Conservation (phyloP, 2,113 vertebrate genomes). For the Mola mola region DNA sequence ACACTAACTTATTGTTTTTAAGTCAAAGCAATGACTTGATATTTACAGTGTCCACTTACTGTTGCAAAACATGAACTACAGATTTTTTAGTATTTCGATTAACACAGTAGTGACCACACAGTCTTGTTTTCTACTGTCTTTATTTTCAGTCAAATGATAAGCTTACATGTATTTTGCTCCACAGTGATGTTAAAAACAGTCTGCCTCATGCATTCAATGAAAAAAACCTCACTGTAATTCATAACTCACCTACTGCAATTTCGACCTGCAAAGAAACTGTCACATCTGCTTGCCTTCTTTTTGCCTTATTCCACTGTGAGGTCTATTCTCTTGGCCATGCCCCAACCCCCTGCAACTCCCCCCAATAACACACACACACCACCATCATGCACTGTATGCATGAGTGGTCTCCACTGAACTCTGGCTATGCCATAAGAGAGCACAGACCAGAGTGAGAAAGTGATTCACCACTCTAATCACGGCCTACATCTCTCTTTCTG, state of each 20-base stretch:
- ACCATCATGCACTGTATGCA: constrained; percentile 37
- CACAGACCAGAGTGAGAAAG: constrained; percentile 38
- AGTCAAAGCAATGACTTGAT: too few species aligned
- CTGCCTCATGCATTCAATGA: constrained; percentile 8
- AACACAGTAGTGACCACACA: too few species aligned
- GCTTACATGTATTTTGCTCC: not conserved
- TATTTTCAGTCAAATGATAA: constrained; percentile 5
- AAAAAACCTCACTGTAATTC: constrained; percentile 38
- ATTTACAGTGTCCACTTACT: too few species aligned
- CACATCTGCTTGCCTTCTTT: constrained; percentile 24
- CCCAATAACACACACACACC: constrained; percentile 13
- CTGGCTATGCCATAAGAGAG: constrained; percentile 46
- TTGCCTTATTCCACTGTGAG: constrained; percentile 16
- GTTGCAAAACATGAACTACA: too few species aligned
- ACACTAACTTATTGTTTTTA: too few species aligned
- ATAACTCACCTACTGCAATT: constrained; percentile 34
- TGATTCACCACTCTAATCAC: constrained; percentile 57
- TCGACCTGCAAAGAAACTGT: constrained; percentile 28
- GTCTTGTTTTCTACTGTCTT: too few species aligned
- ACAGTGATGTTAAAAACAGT: constrained; percentile 14
- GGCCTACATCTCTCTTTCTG: not conserved
- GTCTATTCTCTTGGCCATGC: constrained; percentile 26
- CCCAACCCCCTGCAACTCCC: constrained; percentile 2
- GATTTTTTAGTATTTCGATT: too few species aligned
- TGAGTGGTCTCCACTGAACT: constrained; percentile 53